A percentile compares a stretch with the other conserved stretches of the same genome.
Evolutionary conservation across 2,113 vertebrate genomes (phyloP).

Genomic region (Gymnarchus niloticus): DNA sequence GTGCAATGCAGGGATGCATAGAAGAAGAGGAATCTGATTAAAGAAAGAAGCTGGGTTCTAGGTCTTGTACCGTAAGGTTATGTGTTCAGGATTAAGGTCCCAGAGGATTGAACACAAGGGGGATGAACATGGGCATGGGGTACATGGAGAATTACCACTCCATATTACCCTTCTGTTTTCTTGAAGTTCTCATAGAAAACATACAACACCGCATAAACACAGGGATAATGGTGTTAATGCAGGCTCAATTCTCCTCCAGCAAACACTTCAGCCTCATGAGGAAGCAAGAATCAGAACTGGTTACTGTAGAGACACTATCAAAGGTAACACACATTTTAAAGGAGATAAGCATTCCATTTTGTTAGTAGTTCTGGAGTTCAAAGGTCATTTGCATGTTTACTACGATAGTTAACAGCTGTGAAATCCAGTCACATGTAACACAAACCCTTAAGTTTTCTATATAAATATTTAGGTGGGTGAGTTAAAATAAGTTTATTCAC

Average conservation of each 20-base stretch:
- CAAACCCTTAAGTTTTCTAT: neutral
- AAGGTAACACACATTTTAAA: neutral
- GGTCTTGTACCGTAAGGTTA: neutral
- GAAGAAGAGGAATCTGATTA: neutral
- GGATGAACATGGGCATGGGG: too few species aligned
- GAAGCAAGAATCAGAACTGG: constrained; percentile 26
- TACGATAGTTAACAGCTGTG: neutral
- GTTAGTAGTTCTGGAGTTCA: constrained; percentile 38
- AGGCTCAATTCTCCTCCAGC: constrained; percentile 41
- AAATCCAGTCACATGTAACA: neutral
- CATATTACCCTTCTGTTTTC: constrained; percentile 39
- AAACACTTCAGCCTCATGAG: constrained; percentile 33
- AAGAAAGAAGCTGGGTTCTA: neutral
- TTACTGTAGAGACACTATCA: constrained; percentile 30
- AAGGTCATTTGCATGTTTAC: constrained; percentile 28
- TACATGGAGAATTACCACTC: neutral
- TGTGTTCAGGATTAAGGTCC: neutral
- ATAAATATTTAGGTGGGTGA: neutral
- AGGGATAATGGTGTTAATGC: constrained; percentile 43
- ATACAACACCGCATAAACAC: constrained; percentile 39
- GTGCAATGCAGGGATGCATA: neutral
- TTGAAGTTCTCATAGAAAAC: constrained; percentile 35
- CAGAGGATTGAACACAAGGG: neutral
- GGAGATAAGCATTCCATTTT: constrained; percentile 10
- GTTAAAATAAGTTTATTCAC: neutral